These are phyloP conservation scores for Alcedo atthis DNA, from an alignment of 2,797 vertebrate species.

Conservation along the genomic window DNA sequence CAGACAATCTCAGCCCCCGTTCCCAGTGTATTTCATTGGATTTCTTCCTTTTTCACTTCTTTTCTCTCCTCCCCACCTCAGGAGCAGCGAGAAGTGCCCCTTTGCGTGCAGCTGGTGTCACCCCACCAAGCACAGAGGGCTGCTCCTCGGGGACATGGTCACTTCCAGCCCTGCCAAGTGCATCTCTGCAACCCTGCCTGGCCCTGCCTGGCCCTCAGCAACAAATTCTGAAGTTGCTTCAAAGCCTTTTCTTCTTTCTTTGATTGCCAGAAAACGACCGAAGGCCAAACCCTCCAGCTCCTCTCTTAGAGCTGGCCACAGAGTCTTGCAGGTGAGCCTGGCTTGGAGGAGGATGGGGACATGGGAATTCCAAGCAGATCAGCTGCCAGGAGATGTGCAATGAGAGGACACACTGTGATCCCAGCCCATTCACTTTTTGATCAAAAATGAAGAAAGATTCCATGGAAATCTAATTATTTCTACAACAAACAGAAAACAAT, in stretches of 20 bases:
- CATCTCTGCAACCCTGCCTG: not conserved
- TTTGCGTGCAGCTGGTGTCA: not conserved
- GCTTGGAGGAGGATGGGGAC: not conserved
- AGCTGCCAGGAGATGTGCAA: not conserved
- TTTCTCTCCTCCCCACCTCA: not conserved
- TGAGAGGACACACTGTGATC: not conserved
- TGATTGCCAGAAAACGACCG: not conserved
- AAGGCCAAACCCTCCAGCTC: not conserved
- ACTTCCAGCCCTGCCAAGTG: not conserved
- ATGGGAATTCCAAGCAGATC: not conserved
- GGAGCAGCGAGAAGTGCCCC: not conserved
- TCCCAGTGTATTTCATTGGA: not conserved
- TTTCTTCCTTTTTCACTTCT: too few species aligned
- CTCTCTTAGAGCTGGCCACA: accelerated
- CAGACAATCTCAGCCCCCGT: not conserved
- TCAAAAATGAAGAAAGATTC: not conserved
- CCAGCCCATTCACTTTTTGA: not conserved
- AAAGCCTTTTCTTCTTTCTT: not conserved
- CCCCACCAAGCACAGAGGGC: not conserved
- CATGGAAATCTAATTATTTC: not conserved
- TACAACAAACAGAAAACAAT: not conserved
- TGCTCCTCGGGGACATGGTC: not conserved
- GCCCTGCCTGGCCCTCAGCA: not conserved
- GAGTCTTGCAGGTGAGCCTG: not conserved
- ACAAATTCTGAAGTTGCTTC: not conserved